Evolutionary conservation across 92 coral and sea anemone genomes (phyloP).

Genomic region (Palythoa caribaeorum): DNA sequence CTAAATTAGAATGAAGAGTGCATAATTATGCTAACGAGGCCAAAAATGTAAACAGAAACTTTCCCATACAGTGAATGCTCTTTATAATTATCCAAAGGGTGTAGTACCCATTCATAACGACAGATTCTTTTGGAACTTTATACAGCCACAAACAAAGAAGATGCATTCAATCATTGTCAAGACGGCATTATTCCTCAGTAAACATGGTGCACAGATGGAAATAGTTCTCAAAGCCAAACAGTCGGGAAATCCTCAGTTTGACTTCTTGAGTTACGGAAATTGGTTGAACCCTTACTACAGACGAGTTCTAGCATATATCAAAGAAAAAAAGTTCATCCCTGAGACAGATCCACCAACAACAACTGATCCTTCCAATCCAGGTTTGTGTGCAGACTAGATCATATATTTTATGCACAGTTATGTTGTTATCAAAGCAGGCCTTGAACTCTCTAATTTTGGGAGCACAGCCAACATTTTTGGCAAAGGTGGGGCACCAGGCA

Average conservation of each 20-base stretch:
- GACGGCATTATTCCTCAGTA: constrained; percentile 94
- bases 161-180: constrained; percentile 95
- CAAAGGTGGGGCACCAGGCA: not conserved
- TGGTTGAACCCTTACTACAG: constrained; percentile 97
- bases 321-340: constrained; percentile 79
- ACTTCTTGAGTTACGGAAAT: constrained; percentile 88
- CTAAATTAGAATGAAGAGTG: too few species aligned
- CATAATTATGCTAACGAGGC: not conserved
- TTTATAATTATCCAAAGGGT: too few species aligned
- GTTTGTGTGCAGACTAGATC: not conserved
- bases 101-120: too few species aligned
- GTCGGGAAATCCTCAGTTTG: constrained; percentile 99
- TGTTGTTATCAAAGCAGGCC: too few species aligned
- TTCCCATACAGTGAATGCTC: too few species aligned
- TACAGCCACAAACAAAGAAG: constrained; percentile 95
- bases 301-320: constrained; percentile 78
- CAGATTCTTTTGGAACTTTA: not conserved
- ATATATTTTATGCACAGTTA: too few species aligned
- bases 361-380: constrained; percentile 66
- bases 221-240: constrained; percentile 97
- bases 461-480: not conserved
- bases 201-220: constrained; percentile 98
- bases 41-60: too few species aligned
- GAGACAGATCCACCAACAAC: constrained; percentile 63
- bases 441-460: too few species aligned